Percentiles rank a stretch among this genome's conserved stretches.
Evolutionary conservation across 2,113 vertebrate species (phyloP).

Genomic region (Willisornis vidua): DNA sequence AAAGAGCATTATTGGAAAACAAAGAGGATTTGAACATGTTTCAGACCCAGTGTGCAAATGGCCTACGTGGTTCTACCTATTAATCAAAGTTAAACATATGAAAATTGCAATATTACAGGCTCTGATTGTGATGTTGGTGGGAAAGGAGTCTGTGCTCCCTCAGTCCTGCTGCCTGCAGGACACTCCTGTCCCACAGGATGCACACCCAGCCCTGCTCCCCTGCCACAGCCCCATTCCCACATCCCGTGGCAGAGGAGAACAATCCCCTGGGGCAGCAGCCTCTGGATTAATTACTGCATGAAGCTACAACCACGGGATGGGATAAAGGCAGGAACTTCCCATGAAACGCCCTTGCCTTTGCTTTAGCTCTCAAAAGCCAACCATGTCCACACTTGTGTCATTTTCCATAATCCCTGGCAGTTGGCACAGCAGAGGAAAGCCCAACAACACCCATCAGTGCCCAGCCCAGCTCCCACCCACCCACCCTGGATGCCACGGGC

Average conservation of each 20-base stretch:
- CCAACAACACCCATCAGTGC: not conserved
- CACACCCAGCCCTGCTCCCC: not conserved
- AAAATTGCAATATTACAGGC: not conserved
- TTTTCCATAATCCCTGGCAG: not conserved
- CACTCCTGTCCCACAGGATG: not conserved
- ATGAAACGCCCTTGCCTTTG: not conserved
- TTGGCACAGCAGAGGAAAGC: not conserved
- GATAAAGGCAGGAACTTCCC: not conserved
- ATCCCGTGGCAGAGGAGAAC: accelerated
- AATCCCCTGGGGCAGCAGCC: not conserved
- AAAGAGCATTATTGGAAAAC: not conserved
- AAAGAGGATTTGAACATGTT: not conserved
- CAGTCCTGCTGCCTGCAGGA: not conserved
- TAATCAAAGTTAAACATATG: not conserved
- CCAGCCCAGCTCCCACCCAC: accelerated
- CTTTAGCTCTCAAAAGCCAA: not conserved
- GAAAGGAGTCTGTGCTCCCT: accelerated
- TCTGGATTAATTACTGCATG: accelerated
- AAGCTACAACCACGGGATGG: not conserved
- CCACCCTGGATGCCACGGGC: not conserved
- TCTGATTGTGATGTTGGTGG: not conserved
- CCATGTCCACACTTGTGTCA: accelerated
- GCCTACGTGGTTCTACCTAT: not conserved
- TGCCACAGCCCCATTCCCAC: accelerated
- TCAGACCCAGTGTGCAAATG: not conserved